phyloP scores from a whole-genome alignment of 2,797 vertebrate genomes.

The Okamejei kenojei region DNA sequence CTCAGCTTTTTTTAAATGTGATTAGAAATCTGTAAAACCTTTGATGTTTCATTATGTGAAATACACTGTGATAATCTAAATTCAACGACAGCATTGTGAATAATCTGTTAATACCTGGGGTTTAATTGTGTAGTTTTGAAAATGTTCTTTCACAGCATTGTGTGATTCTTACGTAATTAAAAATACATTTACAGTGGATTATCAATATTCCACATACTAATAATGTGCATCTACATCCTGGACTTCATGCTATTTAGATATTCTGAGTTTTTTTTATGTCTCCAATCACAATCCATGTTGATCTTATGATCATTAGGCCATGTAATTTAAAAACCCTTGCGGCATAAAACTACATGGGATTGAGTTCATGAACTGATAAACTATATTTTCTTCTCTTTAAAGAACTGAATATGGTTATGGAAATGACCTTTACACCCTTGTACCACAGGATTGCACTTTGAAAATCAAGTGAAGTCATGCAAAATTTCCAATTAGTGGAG shows the following conservation, averaged over 20 bases:
- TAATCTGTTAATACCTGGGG: neutral
- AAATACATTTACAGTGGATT: neutral
- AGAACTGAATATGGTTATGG: neutral
- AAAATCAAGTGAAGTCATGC: neutral
- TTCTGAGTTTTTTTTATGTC: neutral
- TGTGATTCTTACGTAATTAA: neutral
- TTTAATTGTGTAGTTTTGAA: neutral
- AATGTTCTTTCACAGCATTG: neutral
- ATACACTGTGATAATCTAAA: neutral
- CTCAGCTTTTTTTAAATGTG: neutral
- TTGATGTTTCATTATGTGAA: neutral
- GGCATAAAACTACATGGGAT: no score
- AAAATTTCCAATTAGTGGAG: neutral
- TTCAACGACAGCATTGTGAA: neutral
- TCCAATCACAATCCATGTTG: neutral
- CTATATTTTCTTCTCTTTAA: neutral
- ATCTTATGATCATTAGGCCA: neutral
- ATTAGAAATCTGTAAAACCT: neutral
- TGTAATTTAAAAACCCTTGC: neutral
- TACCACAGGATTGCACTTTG: neutral
- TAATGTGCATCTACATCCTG: neutral
- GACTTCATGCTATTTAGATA: neutral
- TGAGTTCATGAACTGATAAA: neutral
- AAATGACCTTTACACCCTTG: neutral
- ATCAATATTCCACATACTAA: neutral